Evolutionary conservation across 2,888 invertebrate genomes (phyloP), one percentile per base, ranked within the genome.

Genomic region (Prosapia bicincta): DNA sequence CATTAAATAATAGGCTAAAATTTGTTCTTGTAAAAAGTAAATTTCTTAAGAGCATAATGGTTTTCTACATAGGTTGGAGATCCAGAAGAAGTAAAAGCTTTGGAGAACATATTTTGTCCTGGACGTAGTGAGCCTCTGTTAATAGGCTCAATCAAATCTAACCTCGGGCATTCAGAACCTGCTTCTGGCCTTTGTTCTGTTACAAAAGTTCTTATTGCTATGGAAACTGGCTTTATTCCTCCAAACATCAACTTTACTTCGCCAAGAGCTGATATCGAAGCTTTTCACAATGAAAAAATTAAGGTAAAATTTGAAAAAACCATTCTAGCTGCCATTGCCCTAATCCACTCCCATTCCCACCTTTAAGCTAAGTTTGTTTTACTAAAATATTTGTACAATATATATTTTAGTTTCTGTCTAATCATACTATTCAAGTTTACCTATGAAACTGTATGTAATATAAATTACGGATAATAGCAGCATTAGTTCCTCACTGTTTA

Each of bases 101-200:
- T 98, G 71, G 92, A 94, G 70, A 91, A 91, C 80, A 89, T 94
- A 32, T 91, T 96, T 83, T 93, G 93, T 82, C 88, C 89, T 3
- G 90, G 90, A 25, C 88, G 96, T n/a, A 89, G 88, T 0, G 90
- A 89, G 0, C 93, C 97, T 0, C 88, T 97, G 0, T 85, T 90
- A 70, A 93, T 98, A 76, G 98, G 98, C 0, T 95, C 97, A 0
- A 91, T 97, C 32, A 98, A 98, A 84, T 96, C 97, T 0, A 98
- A 97, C 85, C 88, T 97, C 84, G 98, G 98, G 0, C 98, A 98
- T 85, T 90, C 94, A 0, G 98, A 98, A 83, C 93, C 97, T 0
- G 90, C 91, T 0, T 93, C 94, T 5, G 94, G 96, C 9, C 86
- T 96, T 0, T 94, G 94, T 80, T 93, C 95, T 0, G 84, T 97